Percentiles rank a stretch among this genome's conserved stretches.
These are phyloP conservation scores for Parotia lawesii DNA, from an alignment of 2,113 vertebrate species.

Conservation along the genomic window DNA sequence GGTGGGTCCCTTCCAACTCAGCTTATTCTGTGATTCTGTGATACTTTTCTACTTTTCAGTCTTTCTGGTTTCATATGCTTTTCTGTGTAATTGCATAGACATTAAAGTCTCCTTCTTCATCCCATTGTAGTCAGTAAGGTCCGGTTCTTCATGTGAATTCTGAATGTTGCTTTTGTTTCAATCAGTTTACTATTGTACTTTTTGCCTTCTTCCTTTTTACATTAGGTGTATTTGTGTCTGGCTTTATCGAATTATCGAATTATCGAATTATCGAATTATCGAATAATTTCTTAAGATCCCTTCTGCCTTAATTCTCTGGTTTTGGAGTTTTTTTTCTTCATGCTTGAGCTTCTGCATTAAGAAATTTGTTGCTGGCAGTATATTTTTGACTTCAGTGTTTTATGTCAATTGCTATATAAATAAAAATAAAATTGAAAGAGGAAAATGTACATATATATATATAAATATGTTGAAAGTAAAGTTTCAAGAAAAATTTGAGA, in stretches of 20 bases:
- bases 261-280: background rate
- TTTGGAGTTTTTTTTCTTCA: background rate
- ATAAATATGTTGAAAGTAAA: background rate
- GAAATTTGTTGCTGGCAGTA: background rate
- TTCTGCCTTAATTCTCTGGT: background rate
- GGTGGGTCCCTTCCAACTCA: background rate
- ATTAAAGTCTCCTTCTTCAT: background rate
- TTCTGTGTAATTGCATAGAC: background rate
- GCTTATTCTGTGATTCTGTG: background rate
- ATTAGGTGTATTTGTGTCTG: background rate
- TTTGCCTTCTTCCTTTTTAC: background rate
- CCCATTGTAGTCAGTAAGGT: background rate
- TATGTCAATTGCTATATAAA: background rate
- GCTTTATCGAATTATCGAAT: background rate
- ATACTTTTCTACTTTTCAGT: background rate
- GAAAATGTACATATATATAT: background rate
- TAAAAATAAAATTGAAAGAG: background rate
- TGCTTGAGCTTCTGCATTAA: background rate
- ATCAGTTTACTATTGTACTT: background rate
- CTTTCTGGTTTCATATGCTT: background rate
- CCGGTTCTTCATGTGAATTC: background rate
- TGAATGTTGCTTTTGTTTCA: background rate
- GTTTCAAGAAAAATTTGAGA: background rate
- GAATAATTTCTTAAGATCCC: background rate
- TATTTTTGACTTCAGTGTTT: background rate